A percentile compares a stretch with the other conserved stretches of the same genome.
These are phyloP conservation scores for Ceyx erithaca DNA, from an alignment of 2,797 vertebrate species.

Conservation along the genomic window DNA sequence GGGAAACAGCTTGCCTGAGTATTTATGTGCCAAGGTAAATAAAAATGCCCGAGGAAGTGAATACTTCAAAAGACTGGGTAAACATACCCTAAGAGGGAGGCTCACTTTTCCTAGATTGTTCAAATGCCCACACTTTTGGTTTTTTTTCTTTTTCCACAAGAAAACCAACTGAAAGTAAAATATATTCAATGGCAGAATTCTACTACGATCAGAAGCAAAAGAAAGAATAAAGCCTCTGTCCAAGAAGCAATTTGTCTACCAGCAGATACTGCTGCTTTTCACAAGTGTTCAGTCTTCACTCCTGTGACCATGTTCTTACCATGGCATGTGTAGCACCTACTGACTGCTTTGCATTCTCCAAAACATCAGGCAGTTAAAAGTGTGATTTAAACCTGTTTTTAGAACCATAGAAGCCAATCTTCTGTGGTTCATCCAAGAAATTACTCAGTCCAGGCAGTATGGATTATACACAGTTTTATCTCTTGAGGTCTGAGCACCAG, in stretches of 20 bases:
- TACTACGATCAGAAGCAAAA: not conserved
- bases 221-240: not conserved
- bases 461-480: not conserved
- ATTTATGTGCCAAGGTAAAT: conserved; percentile 44
- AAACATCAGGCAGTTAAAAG: not conserved
- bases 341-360: not conserved
- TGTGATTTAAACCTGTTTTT: not conserved
- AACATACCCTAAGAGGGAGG: not conserved
- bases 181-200: not conserved
- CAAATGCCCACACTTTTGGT: not conserved
- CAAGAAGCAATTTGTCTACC: not conserved
- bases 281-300: not conserved
- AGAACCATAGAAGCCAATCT: not conserved
- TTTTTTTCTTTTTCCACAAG: not conserved
- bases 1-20: conserved; percentile 6
- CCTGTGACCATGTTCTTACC: not conserved
- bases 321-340: not conserved
- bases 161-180: not conserved
- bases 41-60: conserved; percentile 37
- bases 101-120: not conserved
- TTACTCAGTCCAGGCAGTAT: not conserved
- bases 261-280: not conserved
- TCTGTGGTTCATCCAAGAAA: not conserved
- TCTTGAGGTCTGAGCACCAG: not conserved
- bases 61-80: not conserved